Conservation (phyloP, 2,888 invertebrate species). For the Pterostichus niger region DNA sequence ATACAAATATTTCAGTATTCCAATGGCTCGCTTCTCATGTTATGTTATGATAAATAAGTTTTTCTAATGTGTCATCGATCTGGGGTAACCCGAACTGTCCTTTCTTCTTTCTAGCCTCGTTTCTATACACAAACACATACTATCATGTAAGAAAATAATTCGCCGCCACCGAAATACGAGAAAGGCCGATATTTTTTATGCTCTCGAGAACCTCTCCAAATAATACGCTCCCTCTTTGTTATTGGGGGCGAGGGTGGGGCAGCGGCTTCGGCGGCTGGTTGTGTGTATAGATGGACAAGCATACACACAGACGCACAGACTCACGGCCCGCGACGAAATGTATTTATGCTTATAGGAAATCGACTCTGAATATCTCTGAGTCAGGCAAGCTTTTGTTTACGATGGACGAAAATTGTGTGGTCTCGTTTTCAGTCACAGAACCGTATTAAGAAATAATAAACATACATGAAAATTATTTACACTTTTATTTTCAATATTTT, state of each 20-base stretch:
- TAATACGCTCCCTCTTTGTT: constrained; percentile 50
- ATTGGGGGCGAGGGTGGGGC: not conserved
- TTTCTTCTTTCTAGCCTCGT: not conserved
- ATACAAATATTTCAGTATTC: too few species aligned
- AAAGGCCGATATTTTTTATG: constrained; percentile 62
- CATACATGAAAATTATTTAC: too few species aligned
- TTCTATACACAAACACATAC: not conserved
- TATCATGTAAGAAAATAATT: constrained; percentile 59
- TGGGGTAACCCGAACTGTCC: not conserved
- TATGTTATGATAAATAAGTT: constrained; percentile 53
- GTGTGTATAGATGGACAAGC: too few species aligned
- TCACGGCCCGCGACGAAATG: constrained; percentile 47
- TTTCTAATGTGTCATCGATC: constrained; percentile 27
- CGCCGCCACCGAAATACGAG: constrained; percentile 48
- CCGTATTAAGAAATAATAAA: not conserved
- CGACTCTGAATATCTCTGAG: constrained; percentile 53
- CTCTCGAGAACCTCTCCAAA: constrained; percentile 55
- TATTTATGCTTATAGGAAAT: constrained; percentile 62
- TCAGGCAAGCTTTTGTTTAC: constrained; percentile 57
- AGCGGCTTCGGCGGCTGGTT: not conserved
- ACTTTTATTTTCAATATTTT: too few species aligned
- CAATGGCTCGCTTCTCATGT: not conserved
- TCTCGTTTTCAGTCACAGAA: not conserved
- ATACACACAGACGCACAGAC: constrained; percentile 43
- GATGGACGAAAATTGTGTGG: constrained; percentile 23